Evolutionary conservation across 1,140 invertebrate species (phyloP).

Genomic region (Thalassaphorura encarpata): DNA sequence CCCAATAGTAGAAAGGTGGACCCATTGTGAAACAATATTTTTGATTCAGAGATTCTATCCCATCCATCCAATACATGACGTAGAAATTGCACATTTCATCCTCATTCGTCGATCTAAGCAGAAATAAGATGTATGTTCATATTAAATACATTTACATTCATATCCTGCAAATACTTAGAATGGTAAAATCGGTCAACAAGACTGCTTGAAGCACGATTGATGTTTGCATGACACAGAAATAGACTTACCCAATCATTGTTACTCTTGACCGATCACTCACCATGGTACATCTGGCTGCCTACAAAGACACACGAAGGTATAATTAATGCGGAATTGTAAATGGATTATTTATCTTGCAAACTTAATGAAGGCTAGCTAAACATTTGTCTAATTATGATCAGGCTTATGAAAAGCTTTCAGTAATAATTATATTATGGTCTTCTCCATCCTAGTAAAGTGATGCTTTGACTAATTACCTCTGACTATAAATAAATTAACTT

Average conservation of each 20-base stretch:
- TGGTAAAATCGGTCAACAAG: too few relatives aligned
- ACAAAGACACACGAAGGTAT: too few relatives aligned
- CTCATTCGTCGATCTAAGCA: slow-evolving; percentile 62
- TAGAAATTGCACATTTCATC: slow-evolving; percentile 99
- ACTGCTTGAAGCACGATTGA: neutral
- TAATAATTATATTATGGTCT: too few relatives aligned
- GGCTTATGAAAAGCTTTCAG: too few relatives aligned
- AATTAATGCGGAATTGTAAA: too few relatives aligned
- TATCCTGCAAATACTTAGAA: neutral
- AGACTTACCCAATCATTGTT: slow-evolving; percentile 67
- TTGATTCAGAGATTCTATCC: slow-evolving; percentile 60
- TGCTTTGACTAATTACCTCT: neutral
- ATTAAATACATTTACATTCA: neutral
- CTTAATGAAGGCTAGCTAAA: too few relatives aligned
- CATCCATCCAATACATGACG: slow-evolving; percentile 92
- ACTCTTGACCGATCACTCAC: slow-evolving; percentile 51
- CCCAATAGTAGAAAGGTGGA: slow-evolving; percentile 74
- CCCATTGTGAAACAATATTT: slow-evolving; percentile 77
- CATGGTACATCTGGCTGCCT: slow-evolving; percentile 87
- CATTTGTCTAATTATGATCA: too few relatives aligned
- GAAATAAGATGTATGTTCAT: neutral
- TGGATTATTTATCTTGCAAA: too few relatives aligned
- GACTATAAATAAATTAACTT: neutral
- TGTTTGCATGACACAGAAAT: too few relatives aligned
- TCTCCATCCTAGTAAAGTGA: slow-evolving; percentile 33